phyloP scores from a whole-genome alignment of 2,113 vertebrate species.

The Oenanthe oenanthe region DNA sequence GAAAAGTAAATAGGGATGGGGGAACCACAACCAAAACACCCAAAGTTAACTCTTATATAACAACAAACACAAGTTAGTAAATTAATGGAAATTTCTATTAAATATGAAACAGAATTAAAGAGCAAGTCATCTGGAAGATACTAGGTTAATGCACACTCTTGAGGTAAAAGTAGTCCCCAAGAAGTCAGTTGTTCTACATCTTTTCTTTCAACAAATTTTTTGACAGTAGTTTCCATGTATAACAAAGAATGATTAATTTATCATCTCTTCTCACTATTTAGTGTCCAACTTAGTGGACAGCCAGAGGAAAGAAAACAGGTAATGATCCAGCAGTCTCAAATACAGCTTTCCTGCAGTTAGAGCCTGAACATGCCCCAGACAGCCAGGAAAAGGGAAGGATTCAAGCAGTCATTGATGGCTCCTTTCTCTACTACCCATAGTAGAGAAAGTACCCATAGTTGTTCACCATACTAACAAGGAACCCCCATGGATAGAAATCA shows the following conservation, averaged over 20 bases:
- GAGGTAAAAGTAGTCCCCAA: background rate
- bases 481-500: accelerated
- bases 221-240: background rate
- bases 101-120: background rate
- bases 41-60: background rate
- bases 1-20: background rate
- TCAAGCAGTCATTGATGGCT: background rate
- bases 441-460: background rate
- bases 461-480: accelerated
- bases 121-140: background rate
- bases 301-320: background rate
- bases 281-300: background rate
- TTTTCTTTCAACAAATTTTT: background rate
- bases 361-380: background rate
- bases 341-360: background rate
- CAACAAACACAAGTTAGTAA: background rate
- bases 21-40: no score
- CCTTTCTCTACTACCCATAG: background rate
- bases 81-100: background rate
- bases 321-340: background rate
- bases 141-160: background rate
- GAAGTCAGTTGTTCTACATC: background rate
- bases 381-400: background rate
- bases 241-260: background rate
- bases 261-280: background rate